Base-by-base conservation (phyloP, 2,113 vertebrate genomes). In the Strix aluco region DNA sequence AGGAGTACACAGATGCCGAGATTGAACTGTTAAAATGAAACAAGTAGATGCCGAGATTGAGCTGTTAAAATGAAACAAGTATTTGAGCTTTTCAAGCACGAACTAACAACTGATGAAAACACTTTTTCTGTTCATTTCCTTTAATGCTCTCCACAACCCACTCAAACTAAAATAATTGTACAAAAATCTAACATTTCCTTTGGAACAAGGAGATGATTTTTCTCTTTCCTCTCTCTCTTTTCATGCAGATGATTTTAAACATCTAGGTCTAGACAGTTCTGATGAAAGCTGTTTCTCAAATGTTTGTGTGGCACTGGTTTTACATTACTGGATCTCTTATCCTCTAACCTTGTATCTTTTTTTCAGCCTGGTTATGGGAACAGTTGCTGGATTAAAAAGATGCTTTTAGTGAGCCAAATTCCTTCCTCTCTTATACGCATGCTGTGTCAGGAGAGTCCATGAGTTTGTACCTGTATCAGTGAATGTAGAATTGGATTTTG, bases 81-180 rank as follows among this genome's bases (percentile, higher is more conserved):
- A 66, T 94, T 91, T 91, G 63, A 94, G 86, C 62, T 85, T 96
- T 95, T 94, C 86, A 88, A 80, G 78, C 81, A 82, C 5, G 5
- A 92, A 54, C 86, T 90, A 97, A 70, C 58, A 87, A 89, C 84
- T 73, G 94, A 89, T 90, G 86, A 86, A 88, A 94, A 91, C 52
- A 77, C n/a, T 80, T 97, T 73, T 75, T 97, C 89, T 88, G 38
- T 46, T 94, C 29, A 47, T 94, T 96, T 89, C 62, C 66, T 89
- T 87, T 87, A 96, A 87, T 89, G 91, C 30, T 85, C n/a, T 92
- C 40, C 36, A 40, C 91, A 95, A 82, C 74, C 57, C 66, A 89
- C 77, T 94, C 86, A 89, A 92, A 91, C 78, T 96, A 75, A 94
- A 96, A 93, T 86, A 96, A 89, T 69, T 89, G 58, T 94, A 72